Evolutionary conservation across 2,888 invertebrate species (phyloP).

Genomic region (Leptinotarsa rubiginosa): DNA sequence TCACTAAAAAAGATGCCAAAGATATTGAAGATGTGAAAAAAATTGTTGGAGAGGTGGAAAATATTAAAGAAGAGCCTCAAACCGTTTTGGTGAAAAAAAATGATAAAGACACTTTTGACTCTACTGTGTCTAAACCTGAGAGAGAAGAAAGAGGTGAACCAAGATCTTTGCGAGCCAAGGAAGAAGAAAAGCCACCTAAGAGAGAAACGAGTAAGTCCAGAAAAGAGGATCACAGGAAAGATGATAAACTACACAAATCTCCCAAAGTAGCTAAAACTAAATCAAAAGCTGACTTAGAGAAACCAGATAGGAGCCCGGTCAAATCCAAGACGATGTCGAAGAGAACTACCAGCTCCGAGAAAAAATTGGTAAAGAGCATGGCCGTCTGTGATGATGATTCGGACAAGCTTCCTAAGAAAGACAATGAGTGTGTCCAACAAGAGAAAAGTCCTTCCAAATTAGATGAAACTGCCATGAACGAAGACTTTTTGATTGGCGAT

Average conservation of each 20-base stretch:
- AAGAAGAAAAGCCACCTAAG: constrained; percentile 13
- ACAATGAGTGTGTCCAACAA: background rate
- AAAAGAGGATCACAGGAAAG: constrained; percentile 36
- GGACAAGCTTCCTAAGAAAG: constrained; percentile 22
- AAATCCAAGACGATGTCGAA: constrained; percentile 34
- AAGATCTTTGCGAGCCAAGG: background rate
- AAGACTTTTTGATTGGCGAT: constrained; percentile 28
- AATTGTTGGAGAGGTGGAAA: background rate
- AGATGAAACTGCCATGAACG: background rate
- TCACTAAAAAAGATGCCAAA: constrained; percentile 25
- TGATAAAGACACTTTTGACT: background rate
- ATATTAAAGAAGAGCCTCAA: background rate
- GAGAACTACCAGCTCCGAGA: constrained; percentile 49
- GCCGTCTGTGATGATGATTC: constrained; percentile 49
- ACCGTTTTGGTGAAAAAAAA: background rate
- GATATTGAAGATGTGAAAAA: constrained; percentile 28
- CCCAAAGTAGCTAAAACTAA: constrained; percentile 24
- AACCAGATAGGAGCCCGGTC: constrained; percentile 20
- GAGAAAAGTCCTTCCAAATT: background rate
- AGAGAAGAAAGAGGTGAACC: constrained; percentile 34
- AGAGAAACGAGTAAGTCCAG: constrained; percentile 20
- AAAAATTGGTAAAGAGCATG: constrained; percentile 50
- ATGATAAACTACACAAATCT: constrained; percentile 22
- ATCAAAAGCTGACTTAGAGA: constrained; percentile 26
- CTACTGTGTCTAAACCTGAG: background rate